Base-by-base conservation (phyloP, 2,113 vertebrate species). In the Melanerpes formicivorus region DNA sequence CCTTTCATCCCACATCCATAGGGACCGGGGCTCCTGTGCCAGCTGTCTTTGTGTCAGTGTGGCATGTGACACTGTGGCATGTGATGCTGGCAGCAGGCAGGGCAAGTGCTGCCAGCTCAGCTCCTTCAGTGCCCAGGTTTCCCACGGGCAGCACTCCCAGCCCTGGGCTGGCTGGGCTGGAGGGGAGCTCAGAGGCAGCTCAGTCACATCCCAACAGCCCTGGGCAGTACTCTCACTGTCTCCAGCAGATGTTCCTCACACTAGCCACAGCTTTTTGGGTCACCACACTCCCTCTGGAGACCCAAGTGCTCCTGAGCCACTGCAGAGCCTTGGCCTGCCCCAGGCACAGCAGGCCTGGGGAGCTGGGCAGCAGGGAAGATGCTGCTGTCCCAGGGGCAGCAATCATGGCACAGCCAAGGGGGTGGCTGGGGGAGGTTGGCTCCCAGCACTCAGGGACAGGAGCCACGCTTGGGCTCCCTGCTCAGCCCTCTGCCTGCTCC, bases 81-180 rank as follows among this genome's bases (percentile, higher is more conserved):
- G 95, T 93, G 94, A 94, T 30, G 0, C 80, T 85, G 94, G 95
- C 95, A 89, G 18, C 9, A 1, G 64, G 67, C 92, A 77, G 59
- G 54, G 54, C 84, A 64, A 15, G 16, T 6, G 10, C 52, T 5
- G 84, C 87, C 91, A 78, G 90, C 90, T 25, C 48, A 0, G 87
- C 87, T 75, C 75, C 80, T 12, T 5, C 37, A 2, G 58, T 0
- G 60, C 91, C 3, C 7, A 86, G 91, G 71, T 42, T 96, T 96
- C 95, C 95, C 94, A 94, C 0, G 88, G 95, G 95, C 95, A 93
- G 46, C 2, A 3, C 55, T 95, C 92, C 92, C 93, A 26, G 88
- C 93, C 76, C 83, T 0, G 34, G 1, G 6, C 46, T 0, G 3
- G 73, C 69, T 6, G 5, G 9, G 10, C 0, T 23, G 86, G 84